Evolutionary conservation across 2,797 vertebrate species (phyloP), one percentile per base, ranked within the genome.

Genomic region (Pelodytes ibericus): DNA sequence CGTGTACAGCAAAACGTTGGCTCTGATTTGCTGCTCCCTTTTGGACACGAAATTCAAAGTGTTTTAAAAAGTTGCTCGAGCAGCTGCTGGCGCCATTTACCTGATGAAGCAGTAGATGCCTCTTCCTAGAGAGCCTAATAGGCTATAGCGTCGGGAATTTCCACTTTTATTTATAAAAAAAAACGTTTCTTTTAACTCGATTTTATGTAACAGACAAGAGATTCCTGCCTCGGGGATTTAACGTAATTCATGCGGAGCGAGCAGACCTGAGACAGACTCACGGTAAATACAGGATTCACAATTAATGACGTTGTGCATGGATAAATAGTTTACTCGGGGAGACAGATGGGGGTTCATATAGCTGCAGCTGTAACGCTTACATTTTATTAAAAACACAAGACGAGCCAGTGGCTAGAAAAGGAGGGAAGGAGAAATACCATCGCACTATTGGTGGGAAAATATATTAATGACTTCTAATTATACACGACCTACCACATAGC

Each of bases 1-100:
- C 24, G 9, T 8, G 11, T 0, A 22, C 15, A 2, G 9, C 20
- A n/a, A 33, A 44, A 22, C 13, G 33, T 26, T 3, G 15, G 0
- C 4, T 8, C 5, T 81, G 70, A 91, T 92, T 92, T 89, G 91
- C 56, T 72, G 15, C 27, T 36, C 51, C 49, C 27, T 72, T 89
- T 89, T 87, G 36, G 57, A 81, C 87, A 86, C 89, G 67, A 81
- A 87, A 87, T 94, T 94, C 87, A 90, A 94, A 92, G 69, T 7
- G 3, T 24, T 3, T 18, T 51, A 31, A 49, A 65, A 71, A 78
- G 24, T 61, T 72, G 56, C 29, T 49, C 8, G 29, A 53, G 56
- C 30, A 49, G 61, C 25, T 30, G 82, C 81, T 87, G 90, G 89
- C 89, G 89, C 88, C 80, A 77, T 86, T 83, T 72, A 49, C 4